Evolutionary conservation across 2,888 invertebrate genomes (phyloP).

Genomic region (Tromatobia lineatoria): DNA sequence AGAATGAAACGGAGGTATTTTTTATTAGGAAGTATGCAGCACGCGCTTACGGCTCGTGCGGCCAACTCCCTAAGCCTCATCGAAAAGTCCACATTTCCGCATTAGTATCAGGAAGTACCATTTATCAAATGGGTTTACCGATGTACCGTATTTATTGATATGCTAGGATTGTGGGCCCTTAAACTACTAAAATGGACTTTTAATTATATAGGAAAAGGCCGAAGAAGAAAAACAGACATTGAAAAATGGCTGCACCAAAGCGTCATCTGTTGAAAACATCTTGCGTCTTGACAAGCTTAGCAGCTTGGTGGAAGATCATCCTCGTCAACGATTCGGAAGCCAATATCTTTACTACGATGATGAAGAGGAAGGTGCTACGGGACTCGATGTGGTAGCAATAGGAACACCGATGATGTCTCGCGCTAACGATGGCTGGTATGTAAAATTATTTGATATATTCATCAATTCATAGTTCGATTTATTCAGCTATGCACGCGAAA

Average conservation of each 20-base stretch:
- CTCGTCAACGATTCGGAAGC: constrained; percentile 84
- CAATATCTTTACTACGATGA: constrained; percentile 90
- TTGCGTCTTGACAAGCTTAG: constrained; percentile 59
- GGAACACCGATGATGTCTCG: constrained; percentile 90
- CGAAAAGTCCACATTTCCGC: too few species aligned
- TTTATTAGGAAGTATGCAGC: too few species aligned
- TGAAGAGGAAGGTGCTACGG: constrained; percentile 87
- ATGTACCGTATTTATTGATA: too few species aligned
- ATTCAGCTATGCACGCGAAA: background rate
- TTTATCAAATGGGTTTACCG: too few species aligned
- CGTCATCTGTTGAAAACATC: constrained; percentile 73
- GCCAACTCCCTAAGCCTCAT: too few species aligned
- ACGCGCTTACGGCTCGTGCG: too few species aligned
- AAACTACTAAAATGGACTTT: background rate
- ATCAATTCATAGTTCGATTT: background rate
- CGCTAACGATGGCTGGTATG: constrained; percentile 88
- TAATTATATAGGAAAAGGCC: constrained; percentile 46
- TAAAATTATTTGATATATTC: background rate
- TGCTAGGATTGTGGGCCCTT: too few species aligned
- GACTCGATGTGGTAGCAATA: constrained; percentile 89
- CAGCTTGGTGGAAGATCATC: constrained; percentile 66
- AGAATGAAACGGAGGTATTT: too few species aligned
- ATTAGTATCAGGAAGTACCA: too few species aligned
- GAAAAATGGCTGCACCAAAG: constrained; percentile 41
- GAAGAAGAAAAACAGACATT: constrained; percentile 45